Base-by-base conservation (phyloP, 2,888 invertebrate species). In the Arctia plantaginis region DNA sequence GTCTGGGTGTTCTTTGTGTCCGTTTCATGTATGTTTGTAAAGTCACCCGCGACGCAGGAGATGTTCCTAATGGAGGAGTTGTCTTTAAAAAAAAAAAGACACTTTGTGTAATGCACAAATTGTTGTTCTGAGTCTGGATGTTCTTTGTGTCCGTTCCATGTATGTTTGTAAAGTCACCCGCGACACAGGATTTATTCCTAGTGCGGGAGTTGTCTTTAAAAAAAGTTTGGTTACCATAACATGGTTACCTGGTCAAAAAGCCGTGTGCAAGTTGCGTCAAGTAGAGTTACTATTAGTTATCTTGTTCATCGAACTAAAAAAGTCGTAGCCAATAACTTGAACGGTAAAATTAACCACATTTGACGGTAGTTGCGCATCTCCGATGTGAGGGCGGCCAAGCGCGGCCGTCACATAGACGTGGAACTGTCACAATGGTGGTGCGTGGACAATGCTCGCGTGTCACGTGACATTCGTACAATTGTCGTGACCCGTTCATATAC, bases 361-460 rank as follows among this genome's bases (percentile, higher is more conserved):
- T 51, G 66, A 71, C 77, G 79, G 78, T 78, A 79, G 80, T 69
- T 74, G 62, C 77, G 77, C 62, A 65, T 81, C 78, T 77, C 69
- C 76, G 78, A 75, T 72, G 82, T 70, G 71, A 71, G 77, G 78
- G 75, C 78, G 80, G 76, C 80, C 77, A 80, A 80, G 80, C 81
- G 77, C 66, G 66, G 13, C 69, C 47, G 72, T 59, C 77, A 82
- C 79, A 79, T 78, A 78, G 78, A 72, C 59, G 65, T 67, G 74
- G 72, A 75, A 69, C 64, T 47, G 67, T 71, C 75, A 75, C 74
- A 71, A 78, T 69, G 72, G 77, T 62, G 66, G 75, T 77, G 73
- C 77, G 81, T 74, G 71, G 80, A 86, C 86, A 85, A 85, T 85
- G 86, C 84, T 79, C 78, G 81, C 86, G 90, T 90, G 88, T 90